Base-by-base conservation (phyloP, 2,888 invertebrate species). In the Trichopoda pennipes region DNA sequence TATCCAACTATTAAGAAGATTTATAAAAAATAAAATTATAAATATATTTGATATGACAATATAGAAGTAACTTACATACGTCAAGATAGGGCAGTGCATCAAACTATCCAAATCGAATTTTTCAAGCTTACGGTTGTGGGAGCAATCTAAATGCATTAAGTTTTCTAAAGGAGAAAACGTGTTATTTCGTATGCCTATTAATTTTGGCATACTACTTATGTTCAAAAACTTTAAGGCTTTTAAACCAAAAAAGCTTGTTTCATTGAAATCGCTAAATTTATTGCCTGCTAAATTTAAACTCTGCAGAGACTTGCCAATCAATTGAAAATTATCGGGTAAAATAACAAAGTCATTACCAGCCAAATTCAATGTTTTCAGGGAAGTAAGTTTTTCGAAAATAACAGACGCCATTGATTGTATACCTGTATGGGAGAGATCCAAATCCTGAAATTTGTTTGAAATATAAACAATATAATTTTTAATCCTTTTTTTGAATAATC, bases 281-380 rank as follows among this genome's bases (percentile, higher is more conserved):
- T 95, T 95, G 79, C 92, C 91, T 84, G 94, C 94, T 85, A 95
- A 91, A 47, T 93, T 93, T 19, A 95, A 91, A 73, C 92, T 92
- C 86, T 93, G 91, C 79, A 95, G 89, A 7, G 92, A 92, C 61
- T 89, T 89, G n/a, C 93, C 93, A 35, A 94, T 88, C 69, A 92
- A 86, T 61, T 91, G 92, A 56, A 94, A 87, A 85, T 92, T 92
- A 66, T 92, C 91, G 0, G 95, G 94, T 19, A 95, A 93, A 7
- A 91, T 92, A 55, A 92, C 91, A 69, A 95, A 92, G 61, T 92
- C 90, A 88, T 95, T 95, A 55, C 93, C 92, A 1, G 94, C 93
- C 61, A 95, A 88, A 87, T 94, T 93, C 44, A 95, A 90, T 70
- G 92, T 92, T 60, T 92, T 92, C 68, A 95, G 88, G 47, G 92